Evolutionary conservation across 1,140 invertebrate species (phyloP).

Genomic region (Heliconius hewitsoni): DNA sequence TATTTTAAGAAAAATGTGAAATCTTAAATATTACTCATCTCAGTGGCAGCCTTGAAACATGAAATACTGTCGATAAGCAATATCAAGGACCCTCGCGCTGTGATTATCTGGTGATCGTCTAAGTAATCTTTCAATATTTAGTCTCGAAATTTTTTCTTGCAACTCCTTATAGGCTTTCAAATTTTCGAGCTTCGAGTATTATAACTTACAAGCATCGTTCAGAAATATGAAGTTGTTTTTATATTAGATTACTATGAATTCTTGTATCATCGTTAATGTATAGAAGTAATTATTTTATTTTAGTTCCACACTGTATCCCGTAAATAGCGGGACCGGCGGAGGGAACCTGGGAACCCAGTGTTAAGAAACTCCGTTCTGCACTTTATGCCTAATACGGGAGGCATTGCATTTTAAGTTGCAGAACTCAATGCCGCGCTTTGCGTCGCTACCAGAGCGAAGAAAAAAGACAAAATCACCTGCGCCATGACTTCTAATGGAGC

Average conservation of each 20-base stretch:
- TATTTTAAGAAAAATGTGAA: neutral
- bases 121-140: slow-evolving; percentile 22
- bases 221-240: neutral
- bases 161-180: neutral
- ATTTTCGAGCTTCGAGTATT: slow-evolving; percentile 1
- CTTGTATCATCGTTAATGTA: neutral
- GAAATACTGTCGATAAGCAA: slow-evolving; percentile 25
- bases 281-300: neutral
- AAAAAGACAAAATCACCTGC: no score
- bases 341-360: no score
- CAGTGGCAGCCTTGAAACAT: slow-evolving; percentile 19
- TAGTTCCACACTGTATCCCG: no score
- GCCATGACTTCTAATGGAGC: no score
- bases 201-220: neutral
- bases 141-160: neutral
- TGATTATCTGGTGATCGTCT: slow-evolving; percentile 21
- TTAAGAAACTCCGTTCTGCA: no score
- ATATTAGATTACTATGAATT: neutral
- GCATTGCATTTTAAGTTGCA: no score
- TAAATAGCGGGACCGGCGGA: no score
- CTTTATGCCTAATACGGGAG: no score
- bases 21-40: slow-evolving; percentile 17
- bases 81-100: slow-evolving; percentile 13
- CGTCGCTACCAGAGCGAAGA: no score
- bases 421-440: no score